Conservation (phyloP, 2,888 invertebrate genomes). For the Hypolimnas misippus region DNA sequence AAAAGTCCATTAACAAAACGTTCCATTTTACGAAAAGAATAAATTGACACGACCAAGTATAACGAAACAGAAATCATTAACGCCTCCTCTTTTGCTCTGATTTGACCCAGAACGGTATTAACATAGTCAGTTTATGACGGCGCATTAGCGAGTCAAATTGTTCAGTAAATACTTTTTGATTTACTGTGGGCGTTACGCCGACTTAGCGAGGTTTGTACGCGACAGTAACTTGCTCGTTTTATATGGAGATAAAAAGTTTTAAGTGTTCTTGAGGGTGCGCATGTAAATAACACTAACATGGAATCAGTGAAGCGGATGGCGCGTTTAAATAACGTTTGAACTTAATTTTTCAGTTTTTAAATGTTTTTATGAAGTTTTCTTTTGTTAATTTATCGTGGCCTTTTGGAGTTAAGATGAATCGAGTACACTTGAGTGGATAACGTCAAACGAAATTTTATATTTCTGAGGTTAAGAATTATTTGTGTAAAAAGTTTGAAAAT, state of each 20-base stretch:
- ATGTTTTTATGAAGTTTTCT: background rate
- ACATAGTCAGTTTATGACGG: constrained; percentile 29
- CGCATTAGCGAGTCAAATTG: constrained; percentile 54
- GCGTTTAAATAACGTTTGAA: background rate
- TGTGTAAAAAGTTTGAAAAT: no score
- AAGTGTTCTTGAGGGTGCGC: constrained; percentile 26
- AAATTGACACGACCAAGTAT: background rate
- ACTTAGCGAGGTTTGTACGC: constrained; percentile 29
- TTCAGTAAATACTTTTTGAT: constrained; percentile 62
- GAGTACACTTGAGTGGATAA: no score
- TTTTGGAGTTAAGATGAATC: no score
- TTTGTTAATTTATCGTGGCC: no score
- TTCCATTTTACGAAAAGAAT: background rate
- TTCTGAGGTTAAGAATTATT: no score
- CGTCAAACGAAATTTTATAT: no score
- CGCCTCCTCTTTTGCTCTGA: constrained; percentile 15
- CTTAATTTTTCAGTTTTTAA: no score
- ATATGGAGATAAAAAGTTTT: constrained; percentile 35
- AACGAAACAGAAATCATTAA: constrained; percentile 24
- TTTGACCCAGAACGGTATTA: constrained; percentile 28
- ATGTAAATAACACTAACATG: constrained; percentile 21
- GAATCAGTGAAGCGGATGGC: constrained; percentile 12
- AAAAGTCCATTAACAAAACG: constrained; percentile 3
- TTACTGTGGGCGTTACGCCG: constrained; percentile 45
- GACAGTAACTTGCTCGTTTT: constrained; percentile 28